These are phyloP conservation scores for Tychaedon coryphoeus DNA, from an alignment of 2,113 vertebrate genomes.

Conservation along the genomic window DNA sequence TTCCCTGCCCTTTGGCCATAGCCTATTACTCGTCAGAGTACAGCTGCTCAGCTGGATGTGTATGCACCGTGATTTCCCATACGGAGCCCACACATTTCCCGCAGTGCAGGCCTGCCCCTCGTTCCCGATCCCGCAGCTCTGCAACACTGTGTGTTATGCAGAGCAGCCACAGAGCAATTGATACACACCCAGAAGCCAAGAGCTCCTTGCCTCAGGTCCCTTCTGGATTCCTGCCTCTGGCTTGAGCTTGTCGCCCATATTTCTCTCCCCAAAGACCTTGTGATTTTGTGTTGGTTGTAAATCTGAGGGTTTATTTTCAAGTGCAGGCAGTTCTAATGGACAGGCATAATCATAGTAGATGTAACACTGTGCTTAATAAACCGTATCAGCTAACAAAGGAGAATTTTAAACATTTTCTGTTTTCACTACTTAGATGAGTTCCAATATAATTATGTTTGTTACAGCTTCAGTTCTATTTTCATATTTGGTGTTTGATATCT, in stretches of 20 bases:
- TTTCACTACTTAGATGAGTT: slow-evolving; percentile 6
- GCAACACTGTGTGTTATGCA: too few relatives aligned
- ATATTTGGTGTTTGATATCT: neutral
- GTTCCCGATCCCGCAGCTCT: neutral
- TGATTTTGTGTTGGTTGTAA: neutral
- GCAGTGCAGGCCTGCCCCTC: neutral
- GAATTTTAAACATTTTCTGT: neutral
- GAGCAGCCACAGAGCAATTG: neutral
- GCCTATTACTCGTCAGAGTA: neutral
- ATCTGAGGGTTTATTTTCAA: neutral
- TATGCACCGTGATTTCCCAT: fast-evolving
- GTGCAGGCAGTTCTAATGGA: neutral
- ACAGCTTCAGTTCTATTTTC: neutral
- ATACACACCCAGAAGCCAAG: neutral
- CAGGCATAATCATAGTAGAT: neutral
- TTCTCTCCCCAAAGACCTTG: neutral
- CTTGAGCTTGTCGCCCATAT: neutral
- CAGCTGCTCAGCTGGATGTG: neutral
- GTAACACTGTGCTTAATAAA: neutral
- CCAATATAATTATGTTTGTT: neutral
- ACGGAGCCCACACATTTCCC: fast-evolving
- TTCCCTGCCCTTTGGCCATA: neutral
- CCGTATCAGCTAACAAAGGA: neutral
- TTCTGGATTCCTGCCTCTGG: neutral
- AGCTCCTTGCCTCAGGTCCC: neutral